Percentiles rank a stretch among this genome's conserved stretches.
These are phyloP conservation scores for Catharus bicknelli DNA, from an alignment of 2,113 vertebrate species.

Conservation along the genomic window DNA sequence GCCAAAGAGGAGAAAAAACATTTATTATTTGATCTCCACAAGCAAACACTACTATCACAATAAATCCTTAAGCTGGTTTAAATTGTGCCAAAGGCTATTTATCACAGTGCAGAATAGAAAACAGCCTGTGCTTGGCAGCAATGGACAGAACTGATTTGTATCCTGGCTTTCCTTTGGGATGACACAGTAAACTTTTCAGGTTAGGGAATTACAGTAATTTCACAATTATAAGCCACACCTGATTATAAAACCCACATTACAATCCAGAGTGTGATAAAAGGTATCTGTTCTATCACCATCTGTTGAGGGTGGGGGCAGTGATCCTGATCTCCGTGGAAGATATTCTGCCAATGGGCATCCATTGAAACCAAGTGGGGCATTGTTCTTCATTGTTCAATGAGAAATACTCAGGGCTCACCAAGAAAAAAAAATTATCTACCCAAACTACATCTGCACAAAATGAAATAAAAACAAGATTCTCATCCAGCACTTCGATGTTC, in stretches of 20 bases:
- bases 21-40: background rate
- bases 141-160: background rate
- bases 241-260: too few relatives aligned
- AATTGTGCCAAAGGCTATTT: background rate
- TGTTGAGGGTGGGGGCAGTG: too few relatives aligned
- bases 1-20: background rate
- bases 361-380: too few relatives aligned
- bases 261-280: too few relatives aligned
- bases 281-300: too few relatives aligned
- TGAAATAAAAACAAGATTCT: background rate
- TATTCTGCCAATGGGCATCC: too few relatives aligned
- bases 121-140: background rate
- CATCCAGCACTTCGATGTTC: background rate
- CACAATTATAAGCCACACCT: too few relatives aligned
- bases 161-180: background rate
- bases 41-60: background rate
- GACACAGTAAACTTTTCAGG: background rate
- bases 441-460: background rate
- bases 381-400: too few relatives aligned
- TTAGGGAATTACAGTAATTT: background rate
- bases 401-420: too few relatives aligned
- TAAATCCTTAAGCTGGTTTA: background rate
- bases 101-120: background rate
- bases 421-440: background rate
- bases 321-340: too few relatives aligned